Percentiles rank a stretch among this genome's conserved stretches.
Conservation (phyloP, 2,113 vertebrate species). For the Oryzias woworae region DNA sequence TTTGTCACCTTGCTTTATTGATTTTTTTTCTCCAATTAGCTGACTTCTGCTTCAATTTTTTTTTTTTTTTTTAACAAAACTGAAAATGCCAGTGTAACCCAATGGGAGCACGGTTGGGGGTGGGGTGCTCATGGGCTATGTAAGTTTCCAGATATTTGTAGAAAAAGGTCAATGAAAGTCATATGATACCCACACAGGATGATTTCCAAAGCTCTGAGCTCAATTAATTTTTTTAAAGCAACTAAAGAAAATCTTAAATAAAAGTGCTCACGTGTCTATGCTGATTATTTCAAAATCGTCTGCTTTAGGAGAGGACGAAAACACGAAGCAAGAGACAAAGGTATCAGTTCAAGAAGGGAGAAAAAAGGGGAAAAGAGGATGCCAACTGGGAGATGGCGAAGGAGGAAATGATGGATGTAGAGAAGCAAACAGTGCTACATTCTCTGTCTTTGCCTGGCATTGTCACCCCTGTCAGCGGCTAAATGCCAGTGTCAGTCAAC, state of each 20-base stretch:
- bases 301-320: not conserved
- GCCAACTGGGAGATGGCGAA: slow-evolving; percentile 16
- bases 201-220: not conserved
- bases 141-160: slow-evolving; percentile 34
- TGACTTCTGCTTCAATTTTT: not conserved
- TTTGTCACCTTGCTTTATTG: slow-evolving; percentile 4
- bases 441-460: slow-evolving; percentile 69
- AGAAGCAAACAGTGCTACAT: slow-evolving; percentile 59
- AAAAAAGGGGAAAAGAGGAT: slow-evolving; percentile 12
- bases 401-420: slow-evolving; percentile 55
- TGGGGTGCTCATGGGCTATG: slow-evolving; percentile 14
- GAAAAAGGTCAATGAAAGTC: slow-evolving; percentile 27
- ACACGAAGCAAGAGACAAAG: not conserved
- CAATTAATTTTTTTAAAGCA: no score
- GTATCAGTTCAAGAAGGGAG: slow-evolving; percentile 12
- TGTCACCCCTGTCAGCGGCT: slow-evolving; percentile 62
- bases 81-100: slow-evolving; percentile 41
- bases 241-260: not conserved
- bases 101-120: slow-evolving; percentile 2
- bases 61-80: not conserved
- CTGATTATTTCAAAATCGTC: not conserved
- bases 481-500: slow-evolving; percentile 75
- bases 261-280: not conserved
- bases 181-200: slow-evolving; percentile 1
- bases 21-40: slow-evolving; percentile 24